Conservation (phyloP, 2,888 invertebrate species). For the Piscicola geometra region DNA sequence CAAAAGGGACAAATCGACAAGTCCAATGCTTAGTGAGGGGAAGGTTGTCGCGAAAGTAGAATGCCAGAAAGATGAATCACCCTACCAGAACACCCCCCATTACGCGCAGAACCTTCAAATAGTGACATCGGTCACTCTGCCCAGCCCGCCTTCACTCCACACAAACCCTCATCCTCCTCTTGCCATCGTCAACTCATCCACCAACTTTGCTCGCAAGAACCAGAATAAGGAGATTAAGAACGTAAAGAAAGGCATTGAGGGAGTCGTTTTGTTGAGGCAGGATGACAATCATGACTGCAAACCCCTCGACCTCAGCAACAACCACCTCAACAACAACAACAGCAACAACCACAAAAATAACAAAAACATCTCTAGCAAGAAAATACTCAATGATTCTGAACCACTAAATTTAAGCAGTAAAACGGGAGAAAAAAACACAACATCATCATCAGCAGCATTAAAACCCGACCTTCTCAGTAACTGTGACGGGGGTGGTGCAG, state of each 20-base stretch:
- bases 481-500: conserved; percentile 12
- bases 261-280: too few relatives aligned
- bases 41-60: background rate
- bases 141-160: too few relatives aligned
- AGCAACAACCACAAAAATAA: background rate
- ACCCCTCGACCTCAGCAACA: too few relatives aligned
- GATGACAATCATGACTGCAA: too few relatives aligned
- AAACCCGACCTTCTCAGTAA: conserved; percentile 30
- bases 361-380: background rate
- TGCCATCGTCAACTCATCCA: too few relatives aligned
- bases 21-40: background rate
- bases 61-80: background rate
- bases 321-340: background rate
- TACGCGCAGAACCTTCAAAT: background rate
- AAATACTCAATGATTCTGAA: background rate
- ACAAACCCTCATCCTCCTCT: too few relatives aligned
- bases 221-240: too few relatives aligned
- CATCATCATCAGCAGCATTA: conserved; percentile 10
- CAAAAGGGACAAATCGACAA: background rate
- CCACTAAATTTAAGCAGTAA: conserved; percentile 23
- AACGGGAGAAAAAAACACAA: background rate
- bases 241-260: too few relatives aligned
- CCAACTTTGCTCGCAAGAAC: too few relatives aligned
- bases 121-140: background rate
- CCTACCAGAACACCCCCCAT: conserved; percentile 2